Conservation (phyloP, 1,140 invertebrate species). For the Brachionus plicatilis region DNA sequence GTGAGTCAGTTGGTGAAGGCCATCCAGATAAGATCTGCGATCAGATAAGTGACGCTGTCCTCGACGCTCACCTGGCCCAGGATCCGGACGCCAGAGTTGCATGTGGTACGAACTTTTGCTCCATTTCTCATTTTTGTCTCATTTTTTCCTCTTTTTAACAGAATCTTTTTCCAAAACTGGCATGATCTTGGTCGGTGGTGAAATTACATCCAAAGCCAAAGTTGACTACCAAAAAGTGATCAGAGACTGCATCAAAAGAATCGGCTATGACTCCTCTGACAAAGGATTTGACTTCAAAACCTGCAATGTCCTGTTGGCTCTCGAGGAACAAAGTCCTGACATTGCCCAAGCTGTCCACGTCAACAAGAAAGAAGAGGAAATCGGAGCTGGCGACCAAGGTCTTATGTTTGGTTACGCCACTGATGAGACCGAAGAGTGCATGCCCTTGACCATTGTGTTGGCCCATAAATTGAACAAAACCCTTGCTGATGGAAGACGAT, state of each 20-base stretch:
- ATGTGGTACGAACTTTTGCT: constrained; percentile 61
- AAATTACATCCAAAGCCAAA: constrained; percentile 68
- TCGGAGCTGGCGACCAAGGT: constrained; percentile 97
- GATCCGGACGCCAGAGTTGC: constrained; percentile 97
- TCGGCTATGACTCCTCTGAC: constrained; percentile 92
- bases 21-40: constrained; percentile 99
- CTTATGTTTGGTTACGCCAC: constrained; percentile 60
- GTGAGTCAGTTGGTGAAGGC: constrained; percentile 96
- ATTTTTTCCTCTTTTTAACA: neutral
- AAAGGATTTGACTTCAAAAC: constrained; percentile 99
- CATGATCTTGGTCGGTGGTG: constrained; percentile 64
- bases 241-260: constrained; percentile 89
- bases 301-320: constrained; percentile 91
- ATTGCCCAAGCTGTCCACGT: constrained; percentile 93
- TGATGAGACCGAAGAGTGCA: constrained; percentile 96
- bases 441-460: constrained; percentile 90
- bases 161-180: constrained; percentile 58
- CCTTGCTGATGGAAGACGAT: constrained; percentile 81
- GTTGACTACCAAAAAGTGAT: constrained; percentile 96
- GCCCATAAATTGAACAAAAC: constrained; percentile 88
- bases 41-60: constrained; percentile 95
- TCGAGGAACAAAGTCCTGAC: constrained; percentile 94
- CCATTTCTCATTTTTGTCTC: constrained; percentile 50
- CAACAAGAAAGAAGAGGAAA: constrained; percentile 84
- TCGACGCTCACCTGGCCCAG: constrained; percentile 90